Evolutionary conservation across 2,888 invertebrate species (phyloP).

Genomic region (Acanthococcus lagerstroemiae): DNA sequence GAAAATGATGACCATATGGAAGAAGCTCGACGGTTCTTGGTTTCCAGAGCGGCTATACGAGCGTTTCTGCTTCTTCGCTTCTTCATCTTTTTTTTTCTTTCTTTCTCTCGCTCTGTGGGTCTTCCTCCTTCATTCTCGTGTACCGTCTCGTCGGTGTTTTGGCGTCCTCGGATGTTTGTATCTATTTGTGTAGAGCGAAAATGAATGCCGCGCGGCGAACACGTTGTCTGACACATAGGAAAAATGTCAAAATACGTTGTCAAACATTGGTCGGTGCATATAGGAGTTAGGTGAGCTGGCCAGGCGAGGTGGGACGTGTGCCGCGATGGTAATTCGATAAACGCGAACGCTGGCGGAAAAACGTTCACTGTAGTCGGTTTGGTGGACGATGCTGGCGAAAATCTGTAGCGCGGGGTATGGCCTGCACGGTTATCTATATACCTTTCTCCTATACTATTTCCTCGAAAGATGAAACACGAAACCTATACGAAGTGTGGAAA

Average conservation of each 20-base stretch:
- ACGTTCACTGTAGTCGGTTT: no score
- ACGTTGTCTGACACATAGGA: neutral
- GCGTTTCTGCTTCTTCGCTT: neutral
- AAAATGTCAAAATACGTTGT: slow-evolving; percentile 1
- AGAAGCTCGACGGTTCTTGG: neutral
- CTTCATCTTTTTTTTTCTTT: neutral
- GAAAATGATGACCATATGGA: slow-evolving; percentile 1
- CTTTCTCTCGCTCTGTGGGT: neutral
- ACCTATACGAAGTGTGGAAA: no score
- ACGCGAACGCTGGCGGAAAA: no score
- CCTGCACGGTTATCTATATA: no score
- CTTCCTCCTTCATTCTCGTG: neutral
- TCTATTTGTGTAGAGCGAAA: no score
- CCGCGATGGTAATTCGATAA: no score
- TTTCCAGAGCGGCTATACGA: neutral
- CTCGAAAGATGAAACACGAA: no score
- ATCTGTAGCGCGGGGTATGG: no score
- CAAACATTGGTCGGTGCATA: neutral
- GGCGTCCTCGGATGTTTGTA: neutral
- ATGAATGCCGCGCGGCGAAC: neutral
- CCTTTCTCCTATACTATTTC: no score
- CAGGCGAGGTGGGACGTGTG: no score
- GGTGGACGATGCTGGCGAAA: no score
- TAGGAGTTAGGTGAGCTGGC: no score
- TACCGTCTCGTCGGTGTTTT: neutral